Base-by-base conservation (phyloP, 2,888 invertebrate genomes). In the Uloborus plumipes region DNA sequence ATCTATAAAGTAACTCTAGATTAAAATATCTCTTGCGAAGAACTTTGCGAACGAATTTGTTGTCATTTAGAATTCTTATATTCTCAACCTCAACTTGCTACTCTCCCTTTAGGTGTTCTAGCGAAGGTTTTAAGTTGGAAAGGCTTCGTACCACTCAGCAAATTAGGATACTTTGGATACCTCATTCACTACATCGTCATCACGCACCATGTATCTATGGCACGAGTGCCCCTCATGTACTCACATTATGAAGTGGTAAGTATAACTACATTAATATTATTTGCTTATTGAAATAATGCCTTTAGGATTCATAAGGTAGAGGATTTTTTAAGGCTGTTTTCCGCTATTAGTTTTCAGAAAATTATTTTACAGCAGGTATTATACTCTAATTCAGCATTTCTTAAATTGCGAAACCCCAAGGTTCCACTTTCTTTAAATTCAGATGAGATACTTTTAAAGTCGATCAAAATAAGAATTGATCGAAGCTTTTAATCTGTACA, bases 131-230 rank as follows among this genome's bases (percentile, higher is more conserved):
- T 82, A 14, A n/a, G 66, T n/a, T 82, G 82, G 82, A 75, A 61
- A 59, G 82, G 82, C 0, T 82, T 76, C 31, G 66, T 47, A 16
- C 61, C 71, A 0, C 49, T 82, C 58, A 71, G 82, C 31, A 82
- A 82, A 39, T 58, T 82, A 14, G 82, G 81, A n/a, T 82, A 82
- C 13, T 82, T 82, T 59, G 82, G 66, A 9, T 82, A 82, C 49
- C 72, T 82, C n/a, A 65, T 82, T 18, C 76, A 76, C 22, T 82
- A 82, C 31, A 61, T 82, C 15, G 76, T 82, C 20, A 82, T 82
- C n/a, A 53, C 76, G 1, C 76, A 47, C 47, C 76, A 82, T 20
- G 82, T 82, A 66, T 71, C 71, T 26, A 47, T 31, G 16, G 31
- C 81, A 13, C 49, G 76, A 53, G 26, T 55, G 0, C 66, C 82